Evolutionary conservation across 2,113 vertebrate species (phyloP), one percentile per base, ranked within the genome.

Genomic region (Tychaedon coryphoeus): DNA sequence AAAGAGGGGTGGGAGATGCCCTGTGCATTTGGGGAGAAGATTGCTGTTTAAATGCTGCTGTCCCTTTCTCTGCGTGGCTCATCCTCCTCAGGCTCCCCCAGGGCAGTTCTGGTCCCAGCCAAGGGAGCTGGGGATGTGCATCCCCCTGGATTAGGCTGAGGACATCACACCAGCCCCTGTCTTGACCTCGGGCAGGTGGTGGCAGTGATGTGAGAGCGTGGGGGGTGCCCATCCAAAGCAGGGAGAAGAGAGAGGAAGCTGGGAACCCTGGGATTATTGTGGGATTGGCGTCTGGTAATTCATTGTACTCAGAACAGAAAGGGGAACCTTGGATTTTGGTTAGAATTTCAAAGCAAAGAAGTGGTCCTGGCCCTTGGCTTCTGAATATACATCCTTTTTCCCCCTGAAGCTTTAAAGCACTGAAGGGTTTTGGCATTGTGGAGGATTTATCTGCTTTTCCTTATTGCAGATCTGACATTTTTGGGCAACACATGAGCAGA

Each of bases 261-360:
- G 81, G 58, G n/a, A 72, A 11, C 1, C 2, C 20, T 91, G 1
- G 2, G 20, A 19, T 29, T 4, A 0, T 10, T 42, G 78, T 0
- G 9, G 70, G 38, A 5, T 5, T 56, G 14, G 8, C 33, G 18
- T 11, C 47, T 50, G 58, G 20, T 42, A 56, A 33, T 14, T 60
- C 70, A 22, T 3, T 0, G 1, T 38, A 12, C 42, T 84, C 0
- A 0, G 77, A 90, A 69, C 18, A 47, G 50, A 80, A 91, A 91
- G 47, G 69, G 56, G 58, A 87, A 43, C 33, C 13, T 58, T 1
- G 16, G 51, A 36, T 42, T 70, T 45, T 50, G 51, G 45, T 57
- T 66, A 69, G 34, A 56, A 24, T 42, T 58, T 87, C 71, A 75
- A 78, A 75, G 76, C 36, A 33, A n/a, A 82, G 42, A 76, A 83